A percentile compares a stretch with the other conserved stretches of the same genome.
These are phyloP conservation scores for Pitta sordida DNA, from an alignment of 2,113 vertebrate species.

Conservation along the genomic window DNA sequence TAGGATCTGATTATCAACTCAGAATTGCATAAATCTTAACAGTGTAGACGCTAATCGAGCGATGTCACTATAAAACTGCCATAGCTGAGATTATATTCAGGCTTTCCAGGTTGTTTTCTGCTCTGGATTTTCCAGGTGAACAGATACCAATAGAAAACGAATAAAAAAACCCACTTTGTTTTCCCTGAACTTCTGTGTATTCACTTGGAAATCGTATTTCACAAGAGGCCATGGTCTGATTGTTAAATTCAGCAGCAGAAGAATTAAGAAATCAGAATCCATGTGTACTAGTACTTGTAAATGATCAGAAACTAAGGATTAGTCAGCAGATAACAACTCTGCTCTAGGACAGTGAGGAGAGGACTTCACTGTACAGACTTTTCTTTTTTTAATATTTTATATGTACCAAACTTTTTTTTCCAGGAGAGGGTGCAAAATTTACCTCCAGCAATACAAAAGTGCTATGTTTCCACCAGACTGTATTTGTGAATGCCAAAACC, in stretches of 20 bases:
- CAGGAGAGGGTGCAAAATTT: slow-evolving; percentile 67
- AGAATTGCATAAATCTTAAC: neutral
- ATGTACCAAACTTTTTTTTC: slow-evolving; percentile 15
- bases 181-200: neutral
- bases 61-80: neutral
- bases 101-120: neutral
- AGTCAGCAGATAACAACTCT: neutral
- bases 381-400: neutral
- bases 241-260: neutral
- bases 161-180: neutral
- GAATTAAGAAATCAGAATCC: neutral
- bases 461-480: neutral
- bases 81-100: neutral
- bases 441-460: neutral
- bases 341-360: neutral
- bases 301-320: neutral
- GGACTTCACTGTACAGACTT: fast-evolving
- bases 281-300: neutral
- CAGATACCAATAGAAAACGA: neutral
- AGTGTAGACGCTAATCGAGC: fast-evolving
- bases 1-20: neutral
- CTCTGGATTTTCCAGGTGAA: neutral
- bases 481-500: neutral
- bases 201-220: neutral
- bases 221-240: neutral